Base-by-base conservation (phyloP, 1,140 invertebrate species). In the Cyclina sinensis region DNA sequence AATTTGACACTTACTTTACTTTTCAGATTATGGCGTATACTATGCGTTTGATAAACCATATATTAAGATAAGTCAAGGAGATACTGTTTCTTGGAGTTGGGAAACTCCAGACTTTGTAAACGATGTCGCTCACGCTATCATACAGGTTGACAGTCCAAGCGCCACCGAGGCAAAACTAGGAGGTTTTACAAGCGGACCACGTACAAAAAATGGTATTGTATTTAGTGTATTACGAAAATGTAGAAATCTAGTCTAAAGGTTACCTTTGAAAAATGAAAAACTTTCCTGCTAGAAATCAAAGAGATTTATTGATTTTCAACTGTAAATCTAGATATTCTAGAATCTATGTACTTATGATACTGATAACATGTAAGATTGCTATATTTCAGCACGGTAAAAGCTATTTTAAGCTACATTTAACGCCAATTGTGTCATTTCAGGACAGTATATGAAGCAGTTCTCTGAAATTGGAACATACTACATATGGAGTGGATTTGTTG, bases 81-180 rank as follows among this genome's bases (percentile, higher is more conserved):
- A 94, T 74, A 89, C 59, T 16, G 93, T 94, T 2, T 65, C 27
- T 12, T 94, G 93, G 93, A 14, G n/a, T 7, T 94, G 93, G 93
- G 65, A 73, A 24, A 90, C 85, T 1, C 91, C 89, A 5, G 51
- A 27, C 12, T 93, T 88, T 74, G 82, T 92, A 0, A 86, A 59
- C 18, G 62, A 87, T 62, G 76, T 91, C 16, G 88, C 48, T n/a
- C 90, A 89, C 80, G 54, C 81, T 21, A 78, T 94, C 18, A 59
- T 90, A 27, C 90, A 94, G 85, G 90, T 90, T 30, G 89, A 48
- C 21, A 92, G 76, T 51, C 88, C 91, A 68, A 91, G 89, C 39
- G 79, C 80, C 48, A 86, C 87, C 11, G 18, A 39, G 27, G 54
- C 48, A 11, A 85, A 80, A 30, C 24, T 62, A 2, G 86, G 76